A percentile compares a stretch with the other conserved stretches of the same genome.
phyloP scores from a whole-genome alignment of 2,888 invertebrate genomes.

The Lysandra bellargus region DNA sequence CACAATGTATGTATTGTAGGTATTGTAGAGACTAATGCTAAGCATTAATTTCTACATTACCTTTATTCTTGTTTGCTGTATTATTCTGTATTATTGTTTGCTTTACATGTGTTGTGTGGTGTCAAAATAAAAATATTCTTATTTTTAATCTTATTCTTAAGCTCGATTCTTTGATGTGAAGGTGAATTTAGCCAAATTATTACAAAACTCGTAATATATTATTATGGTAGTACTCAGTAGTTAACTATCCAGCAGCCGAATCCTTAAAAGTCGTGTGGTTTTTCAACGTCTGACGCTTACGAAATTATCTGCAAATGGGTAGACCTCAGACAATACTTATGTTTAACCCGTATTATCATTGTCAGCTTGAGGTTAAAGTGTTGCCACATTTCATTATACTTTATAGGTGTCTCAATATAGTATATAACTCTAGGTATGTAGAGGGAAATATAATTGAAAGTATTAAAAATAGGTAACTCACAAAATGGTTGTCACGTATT shows the following conservation, averaged over 20 bases:
- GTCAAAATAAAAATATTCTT: no score
- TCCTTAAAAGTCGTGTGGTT: constrained; percentile 74
- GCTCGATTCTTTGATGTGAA: no score
- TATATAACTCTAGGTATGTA: background rate
- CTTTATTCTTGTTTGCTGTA: no score
- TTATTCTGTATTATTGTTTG: no score
- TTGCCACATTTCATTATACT: background rate
- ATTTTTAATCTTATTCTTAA: no score
- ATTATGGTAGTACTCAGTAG: background rate
- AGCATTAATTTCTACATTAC: no score
- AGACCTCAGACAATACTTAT: constrained; percentile 51
- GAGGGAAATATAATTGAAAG: constrained; percentile 22
- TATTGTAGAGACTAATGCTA: no score
- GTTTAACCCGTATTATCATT: constrained; percentile 31
- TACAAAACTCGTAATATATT: no score
- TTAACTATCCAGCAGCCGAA: constrained; percentile 48
- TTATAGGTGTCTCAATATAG: no score
- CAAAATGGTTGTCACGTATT: background rate
- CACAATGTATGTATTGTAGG: no score
- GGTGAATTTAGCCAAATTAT: no score
- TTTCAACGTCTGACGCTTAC: constrained; percentile 65
- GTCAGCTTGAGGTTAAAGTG: background rate
- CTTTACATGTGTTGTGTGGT: no score
- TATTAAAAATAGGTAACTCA: constrained; percentile 27
- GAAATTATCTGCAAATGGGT: constrained; percentile 64